Percentiles rank a stretch among this genome's conserved stretches.
phyloP scores from a whole-genome alignment of 2,888 invertebrate genomes.

The Lutraria lutraria region DNA sequence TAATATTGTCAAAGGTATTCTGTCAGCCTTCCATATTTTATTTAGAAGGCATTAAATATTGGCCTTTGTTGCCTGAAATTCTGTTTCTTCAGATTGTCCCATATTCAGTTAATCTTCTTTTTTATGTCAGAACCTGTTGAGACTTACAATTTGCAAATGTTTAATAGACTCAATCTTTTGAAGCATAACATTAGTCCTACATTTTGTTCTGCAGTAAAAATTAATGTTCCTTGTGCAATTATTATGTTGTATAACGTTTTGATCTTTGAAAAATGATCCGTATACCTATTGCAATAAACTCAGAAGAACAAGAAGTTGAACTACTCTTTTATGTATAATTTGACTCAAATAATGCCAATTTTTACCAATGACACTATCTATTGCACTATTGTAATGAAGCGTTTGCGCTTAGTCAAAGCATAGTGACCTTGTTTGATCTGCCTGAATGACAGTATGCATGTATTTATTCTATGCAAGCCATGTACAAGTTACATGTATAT shows the following conservation, averaged over 20 bases:
- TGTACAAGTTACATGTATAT: background rate
- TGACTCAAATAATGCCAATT: slow-evolving; percentile 42
- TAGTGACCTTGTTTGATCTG: slow-evolving; percentile 37
- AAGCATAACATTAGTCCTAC: background rate
- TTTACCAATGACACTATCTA: slow-evolving; percentile 30
- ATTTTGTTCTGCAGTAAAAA: slow-evolving; percentile 7
- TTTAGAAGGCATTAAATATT: background rate
- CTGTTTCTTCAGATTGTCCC: background rate
- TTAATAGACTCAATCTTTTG: background rate
- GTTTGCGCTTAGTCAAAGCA: slow-evolving; percentile 37
- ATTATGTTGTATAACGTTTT: slow-evolving; percentile 27
- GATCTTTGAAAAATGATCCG: slow-evolving; percentile 22
- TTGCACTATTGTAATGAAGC: slow-evolving; percentile 48
- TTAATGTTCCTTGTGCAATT: slow-evolving; percentile 22
- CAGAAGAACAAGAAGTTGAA: slow-evolving; percentile 43
- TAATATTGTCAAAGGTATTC: background rate
- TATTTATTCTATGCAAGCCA: background rate
- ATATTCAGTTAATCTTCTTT: background rate
- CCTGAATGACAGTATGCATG: slow-evolving; percentile 20
- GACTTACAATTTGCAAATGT: background rate
- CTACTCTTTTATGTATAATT: slow-evolving; percentile 45
- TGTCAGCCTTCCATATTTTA: background rate
- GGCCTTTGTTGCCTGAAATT: background rate
- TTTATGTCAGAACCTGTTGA: background rate
- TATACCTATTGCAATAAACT: slow-evolving; percentile 18